Evolutionary conservation across 2,888 invertebrate species (phyloP), one percentile per base, ranked within the genome.

Genomic region (Elaeidobius kamerunicus): DNA sequence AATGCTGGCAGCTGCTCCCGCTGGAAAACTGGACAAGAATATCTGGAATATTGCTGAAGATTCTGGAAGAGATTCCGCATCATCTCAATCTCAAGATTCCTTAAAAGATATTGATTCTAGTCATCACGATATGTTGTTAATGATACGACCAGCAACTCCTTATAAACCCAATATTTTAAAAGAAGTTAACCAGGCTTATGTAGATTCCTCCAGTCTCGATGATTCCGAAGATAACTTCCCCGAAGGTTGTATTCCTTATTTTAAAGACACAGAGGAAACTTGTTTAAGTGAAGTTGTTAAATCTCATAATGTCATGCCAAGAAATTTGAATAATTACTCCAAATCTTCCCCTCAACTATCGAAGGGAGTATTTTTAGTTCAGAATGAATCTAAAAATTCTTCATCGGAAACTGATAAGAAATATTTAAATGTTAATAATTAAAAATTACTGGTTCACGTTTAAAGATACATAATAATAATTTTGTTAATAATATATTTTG

Each of bases 11-110:
- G 69, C 73, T 9, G 71, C 73, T 11, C 71, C 73, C n/a, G 68
- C 73, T 5, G 72, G 72, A 3, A 63, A 61, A 9, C 34, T 55
- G 3, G 45, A 56, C 17, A 44, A 47, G 14, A 49, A 16, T 14
- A 77, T 78, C 61, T 78, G 78, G 78, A 76, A 75, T 60, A 78
- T 78, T 40, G 67, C 75, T 17, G 78, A 78, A 68, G 72, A 73
- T 0, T 74, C 76, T 0, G 70, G 70, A 0, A 47, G 55, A 40
- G 74, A 73, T 16, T 67, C 67, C 1, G 70, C 69, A 0, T 66
- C 67, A 2, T 61, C 64, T 6, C 58, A 58, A 2, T 61, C 64
- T 6, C 58, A 58, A n/a, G 66, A 65, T 34, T 64, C 62, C 1
- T 28, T 62, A 7, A 61, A 61, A 17, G 61, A 63, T 20, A 44